Percentiles rank a stretch among this genome's conserved stretches.
These are phyloP conservation scores for Phaenicophaeus curvirostris DNA, from an alignment of 2,797 vertebrate species.

Conservation along the genomic window DNA sequence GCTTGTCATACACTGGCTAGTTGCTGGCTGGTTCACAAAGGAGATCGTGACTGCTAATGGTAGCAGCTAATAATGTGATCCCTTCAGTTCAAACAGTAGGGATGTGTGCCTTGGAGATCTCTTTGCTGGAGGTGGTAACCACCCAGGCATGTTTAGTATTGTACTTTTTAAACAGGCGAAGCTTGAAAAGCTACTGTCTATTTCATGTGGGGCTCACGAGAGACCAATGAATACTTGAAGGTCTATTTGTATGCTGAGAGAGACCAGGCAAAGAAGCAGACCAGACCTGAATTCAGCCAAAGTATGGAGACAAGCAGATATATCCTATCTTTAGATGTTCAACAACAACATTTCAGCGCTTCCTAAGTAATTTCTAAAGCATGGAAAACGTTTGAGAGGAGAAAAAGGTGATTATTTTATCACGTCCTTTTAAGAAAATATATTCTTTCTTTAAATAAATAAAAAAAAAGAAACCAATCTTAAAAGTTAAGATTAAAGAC, in stretches of 20 bases:
- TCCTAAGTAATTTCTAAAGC: background rate
- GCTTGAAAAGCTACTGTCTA: background rate
- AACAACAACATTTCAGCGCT: background rate
- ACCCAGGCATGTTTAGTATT: background rate
- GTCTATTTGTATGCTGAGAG: background rate
- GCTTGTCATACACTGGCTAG: background rate
- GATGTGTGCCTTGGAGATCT: background rate
- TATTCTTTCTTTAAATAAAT: rapidly evolving
- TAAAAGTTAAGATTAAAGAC: background rate
- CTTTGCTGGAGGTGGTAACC: background rate
- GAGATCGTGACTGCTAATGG: background rate
- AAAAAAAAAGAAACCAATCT: background rate
- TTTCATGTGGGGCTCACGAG: background rate
- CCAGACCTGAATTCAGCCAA: background rate
- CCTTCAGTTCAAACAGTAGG: background rate
- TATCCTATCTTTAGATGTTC: background rate
- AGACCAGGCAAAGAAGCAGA: background rate
- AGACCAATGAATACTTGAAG: background rate
- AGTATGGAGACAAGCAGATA: background rate
- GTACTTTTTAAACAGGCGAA: background rate
- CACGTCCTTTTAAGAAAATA: background rate
- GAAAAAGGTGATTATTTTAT: background rate
- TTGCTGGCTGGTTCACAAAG: conserved; percentile 25
- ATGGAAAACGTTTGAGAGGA: background rate
- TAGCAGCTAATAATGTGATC: background rate